Evolutionary conservation across 2,113 vertebrate species (phyloP), one percentile per base, ranked within the genome.

Genomic region (Laticauda colubrina): DNA sequence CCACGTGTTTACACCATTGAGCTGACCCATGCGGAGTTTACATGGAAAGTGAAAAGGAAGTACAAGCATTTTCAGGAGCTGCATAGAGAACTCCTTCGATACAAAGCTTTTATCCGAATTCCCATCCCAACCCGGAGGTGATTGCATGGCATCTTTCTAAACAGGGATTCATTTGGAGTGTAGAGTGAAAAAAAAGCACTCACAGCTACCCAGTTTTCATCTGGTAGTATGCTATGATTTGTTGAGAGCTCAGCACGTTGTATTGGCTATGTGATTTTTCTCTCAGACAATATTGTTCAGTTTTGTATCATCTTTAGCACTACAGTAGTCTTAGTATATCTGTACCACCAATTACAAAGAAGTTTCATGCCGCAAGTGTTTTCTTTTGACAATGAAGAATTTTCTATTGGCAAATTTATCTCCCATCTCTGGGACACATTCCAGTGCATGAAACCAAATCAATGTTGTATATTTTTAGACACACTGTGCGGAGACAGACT

Each of bases 41-140:
- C 97, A 0, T 99, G 99, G 99, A 95, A 98, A 23, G 98, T 99
- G 92, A 99, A 99, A 96, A 98, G 98, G 96, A 99, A 99, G 96
- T 99, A 98, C 97, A 99, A 99, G 91, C 98, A 99, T 97, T 99
- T 99, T 95, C 96, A 99, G 96, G 99, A 99, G 15, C 98, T 99
- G 23, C 99, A 99, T 97, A 96, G 98, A 96, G 99, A 99, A 93
- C 97, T 99, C 88, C 97, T 99, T 91, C 98, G 98, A 26, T 99
- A 99, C 97, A 99, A 99, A 98, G 98, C 99, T 92, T 98, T 99
- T 1, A 98, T 99, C 94, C 98, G 98, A 96, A 99, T 99, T 91
- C 99, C 99, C 0, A 98, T 99, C 95, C 99, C 99, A 7, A 98
- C 98, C 14, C 98, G 98, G 96, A 99, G 99, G 99, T 99, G 96